These are phyloP conservation scores for Hormaphis cornu DNA, from an alignment of 1,140 invertebrate species.

Conservation along the genomic window DNA sequence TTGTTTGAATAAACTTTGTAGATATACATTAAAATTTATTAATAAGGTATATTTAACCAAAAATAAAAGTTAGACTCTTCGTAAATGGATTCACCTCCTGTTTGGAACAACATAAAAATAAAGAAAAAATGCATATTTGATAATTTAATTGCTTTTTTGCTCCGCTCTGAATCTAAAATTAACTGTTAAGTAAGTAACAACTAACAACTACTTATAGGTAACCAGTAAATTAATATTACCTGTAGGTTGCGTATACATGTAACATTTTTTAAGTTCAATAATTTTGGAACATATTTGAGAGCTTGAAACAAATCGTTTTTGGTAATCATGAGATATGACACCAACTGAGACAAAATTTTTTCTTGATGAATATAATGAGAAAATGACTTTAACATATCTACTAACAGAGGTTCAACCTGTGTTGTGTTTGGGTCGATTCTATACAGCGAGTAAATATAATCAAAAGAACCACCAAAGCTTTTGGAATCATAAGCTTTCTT, in stretches of 20 bases:
- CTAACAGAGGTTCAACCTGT: neutral
- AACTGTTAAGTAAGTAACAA: too few species aligned
- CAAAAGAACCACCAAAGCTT: conserved; percentile 15
- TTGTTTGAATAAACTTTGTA: too few species aligned
- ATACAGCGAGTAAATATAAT: neutral
- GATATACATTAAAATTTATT: too few species aligned
- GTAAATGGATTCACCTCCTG: too few species aligned
- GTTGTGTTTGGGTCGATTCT: neutral
- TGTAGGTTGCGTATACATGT: neutral
- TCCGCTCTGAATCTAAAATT: too few species aligned
- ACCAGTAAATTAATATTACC: neutral
- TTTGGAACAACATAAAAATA: neutral
- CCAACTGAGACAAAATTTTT: conserved; percentile 2
- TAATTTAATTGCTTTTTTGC: too few species aligned
- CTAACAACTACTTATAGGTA: too few species aligned
- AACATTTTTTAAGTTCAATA: neutral
- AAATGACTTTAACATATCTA: neutral
- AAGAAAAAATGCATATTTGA: too few species aligned
- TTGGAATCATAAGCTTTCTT: neutral
- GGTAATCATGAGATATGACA: conserved; percentile 2
- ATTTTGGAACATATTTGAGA: neutral
- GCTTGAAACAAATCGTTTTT: neutral
- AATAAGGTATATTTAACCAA: too few species aligned
- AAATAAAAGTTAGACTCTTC: too few species aligned
- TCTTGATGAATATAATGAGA: conserved; percentile 1